Conservation (phyloP, 2,797 vertebrate species). For the Xerus rutilus region DNA sequence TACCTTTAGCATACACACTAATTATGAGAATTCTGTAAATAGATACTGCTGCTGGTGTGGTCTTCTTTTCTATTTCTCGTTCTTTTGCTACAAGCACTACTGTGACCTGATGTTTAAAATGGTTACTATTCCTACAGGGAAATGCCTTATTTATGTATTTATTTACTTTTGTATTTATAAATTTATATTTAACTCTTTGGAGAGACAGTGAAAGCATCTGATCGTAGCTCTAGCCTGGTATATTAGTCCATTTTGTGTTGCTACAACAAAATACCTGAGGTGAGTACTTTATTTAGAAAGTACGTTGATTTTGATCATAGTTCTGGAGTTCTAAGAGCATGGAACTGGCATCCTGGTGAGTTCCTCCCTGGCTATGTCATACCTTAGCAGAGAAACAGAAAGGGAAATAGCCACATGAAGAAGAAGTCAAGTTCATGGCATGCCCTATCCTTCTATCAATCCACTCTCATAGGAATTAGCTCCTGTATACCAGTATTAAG, state of each 20-base stretch:
- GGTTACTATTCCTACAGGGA: neutral
- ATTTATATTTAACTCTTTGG: neutral
- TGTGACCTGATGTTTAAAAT: neutral
- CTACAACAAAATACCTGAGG: neutral
- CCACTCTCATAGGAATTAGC: neutral
- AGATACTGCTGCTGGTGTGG: neutral
- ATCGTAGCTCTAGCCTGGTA: neutral
- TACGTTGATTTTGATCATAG: neutral
- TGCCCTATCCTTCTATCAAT: too few species aligned
- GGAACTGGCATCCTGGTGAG: neutral
- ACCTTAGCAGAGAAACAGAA: neutral
- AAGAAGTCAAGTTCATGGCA: neutral
- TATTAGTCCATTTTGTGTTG: neutral
- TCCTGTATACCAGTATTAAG: neutral
- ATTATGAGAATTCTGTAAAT: neutral
- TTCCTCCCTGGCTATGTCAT: neutral
- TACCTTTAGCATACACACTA: neutral
- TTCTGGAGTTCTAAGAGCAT: neutral
- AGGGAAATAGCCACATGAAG: neutral
- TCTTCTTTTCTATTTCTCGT: neutral
- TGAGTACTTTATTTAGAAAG: neutral
- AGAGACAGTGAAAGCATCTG: neutral
- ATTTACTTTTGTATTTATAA: too few species aligned
- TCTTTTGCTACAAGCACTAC: neutral
- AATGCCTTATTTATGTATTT: neutral